A percentile compares a stretch with the other conserved stretches of the same genome.
Evolutionary conservation across 2,888 invertebrate genomes (phyloP).

Genomic region (Aleiodes leptofemur): DNA sequence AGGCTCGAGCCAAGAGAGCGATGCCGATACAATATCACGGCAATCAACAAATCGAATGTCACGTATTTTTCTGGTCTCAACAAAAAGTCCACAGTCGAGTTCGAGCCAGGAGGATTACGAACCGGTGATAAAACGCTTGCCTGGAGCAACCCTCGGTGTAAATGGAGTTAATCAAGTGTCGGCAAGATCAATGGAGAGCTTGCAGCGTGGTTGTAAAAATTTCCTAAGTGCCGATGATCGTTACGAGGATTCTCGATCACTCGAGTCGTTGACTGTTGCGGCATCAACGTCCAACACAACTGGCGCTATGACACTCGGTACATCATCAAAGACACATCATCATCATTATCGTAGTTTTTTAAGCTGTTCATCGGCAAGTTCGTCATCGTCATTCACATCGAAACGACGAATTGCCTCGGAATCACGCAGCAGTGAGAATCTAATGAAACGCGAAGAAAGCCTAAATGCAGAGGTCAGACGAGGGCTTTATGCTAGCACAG

Average conservation of each 20-base stretch:
- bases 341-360: constrained; percentile 80
- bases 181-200: constrained; percentile 84
- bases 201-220: constrained; percentile 79
- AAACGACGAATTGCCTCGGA: constrained; percentile 79
- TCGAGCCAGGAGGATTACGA: constrained; percentile 84
- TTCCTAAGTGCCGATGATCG: constrained; percentile 71
- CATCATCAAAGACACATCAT: constrained; percentile 15
- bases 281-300: constrained; percentile 74
- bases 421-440: constrained; percentile 80
- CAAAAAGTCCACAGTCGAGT: constrained; percentile 80
- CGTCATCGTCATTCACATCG: constrained; percentile 63
- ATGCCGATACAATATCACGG: constrained; percentile 4
- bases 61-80: constrained; percentile 39
- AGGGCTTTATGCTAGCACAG: constrained; percentile 82
- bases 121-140: constrained; percentile 77
- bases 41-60: constrained; percentile 35
- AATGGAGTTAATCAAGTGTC: constrained; percentile 74
- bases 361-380: constrained; percentile 80
- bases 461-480: constrained; percentile 81
- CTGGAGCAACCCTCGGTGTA: constrained; percentile 65
- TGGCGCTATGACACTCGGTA: constrained; percentile 9
- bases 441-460: constrained; percentile 77
- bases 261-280: constrained; percentile 74
- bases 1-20: constrained; percentile 22
- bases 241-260: constrained; percentile 69